Percentiles rank a stretch among this genome's conserved stretches.
Evolutionary conservation across 2,888 invertebrate genomes (phyloP).

Genomic region (Meghimatium bilineatum): DNA sequence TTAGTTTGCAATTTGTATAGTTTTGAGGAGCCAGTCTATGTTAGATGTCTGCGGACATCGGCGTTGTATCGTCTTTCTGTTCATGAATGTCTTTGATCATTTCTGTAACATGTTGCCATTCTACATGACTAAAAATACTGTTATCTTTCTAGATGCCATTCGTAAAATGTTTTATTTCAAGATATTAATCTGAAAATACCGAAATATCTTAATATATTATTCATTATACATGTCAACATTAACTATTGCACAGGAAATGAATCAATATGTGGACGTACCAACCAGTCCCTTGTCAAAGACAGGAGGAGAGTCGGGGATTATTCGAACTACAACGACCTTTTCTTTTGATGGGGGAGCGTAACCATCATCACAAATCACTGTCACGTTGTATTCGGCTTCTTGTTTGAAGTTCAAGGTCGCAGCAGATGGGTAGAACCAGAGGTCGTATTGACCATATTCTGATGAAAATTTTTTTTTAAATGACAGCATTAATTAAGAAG

Average conservation of each 20-base stretch:
- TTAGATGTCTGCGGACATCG: too few relatives aligned
- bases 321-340: constrained; percentile 32
- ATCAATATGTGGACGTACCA: not conserved
- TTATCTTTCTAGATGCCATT: too few relatives aligned
- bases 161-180: too few relatives aligned
- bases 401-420: constrained; percentile 41
- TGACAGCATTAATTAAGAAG: not conserved
- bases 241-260: too few relatives aligned
- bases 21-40: too few relatives aligned
- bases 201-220: too few relatives aligned
- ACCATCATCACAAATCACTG: constrained; percentile 43
- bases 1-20: too few relatives aligned
- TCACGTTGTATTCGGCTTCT: constrained; percentile 32
- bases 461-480: not conserved
- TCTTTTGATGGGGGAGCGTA: not conserved
- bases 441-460: constrained; percentile 10
- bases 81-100: too few relatives aligned
- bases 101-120: too few relatives aligned
- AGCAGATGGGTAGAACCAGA: constrained; percentile 39
- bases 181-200: too few relatives aligned
- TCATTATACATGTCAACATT: not conserved
- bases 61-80: too few relatives aligned
- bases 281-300: constrained; percentile 27
- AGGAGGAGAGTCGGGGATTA: constrained; percentile 48
- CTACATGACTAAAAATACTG: too few relatives aligned